Base-by-base conservation (phyloP, 2,113 vertebrate species). In the Xiphias gladius region DNA sequence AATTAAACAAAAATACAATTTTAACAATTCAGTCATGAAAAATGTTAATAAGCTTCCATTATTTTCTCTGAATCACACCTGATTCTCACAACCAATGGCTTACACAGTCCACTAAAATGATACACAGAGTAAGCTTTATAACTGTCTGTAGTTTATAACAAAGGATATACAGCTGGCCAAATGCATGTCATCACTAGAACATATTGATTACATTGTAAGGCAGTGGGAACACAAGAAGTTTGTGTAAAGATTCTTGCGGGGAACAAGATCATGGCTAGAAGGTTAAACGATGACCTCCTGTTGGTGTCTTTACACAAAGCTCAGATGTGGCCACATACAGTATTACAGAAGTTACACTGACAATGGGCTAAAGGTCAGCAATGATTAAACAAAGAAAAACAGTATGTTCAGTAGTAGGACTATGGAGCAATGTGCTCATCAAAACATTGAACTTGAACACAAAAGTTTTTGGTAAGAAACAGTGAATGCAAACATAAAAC, bases 31-130 rank as follows among this genome's bases (percentile, higher is more conserved):
- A 86, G 75, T 89, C 71, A 83, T 89, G 89, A 90, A 94, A 91
- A 93, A 90, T 80, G 84, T 79, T 55, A 82, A 88, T 85, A 80
- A 86, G 82, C 72, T 85, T 41, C 79, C 74, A 69, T 83, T 64
- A 65, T 91, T 86, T 82, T 80, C 73, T 86, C 84, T 41, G 78
- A 85, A 66, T 88, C 73, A 86, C 67, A 68, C 80, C 59, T 72
- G 86, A 80, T 95, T 95, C 94, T 95, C 94, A 96, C 95, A 96
- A 95, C 96, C 96, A 96, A 92, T 94, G 52, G 39, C 95, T 94
- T 95, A 67, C 95, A 97, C 95, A 96, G 93, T 95, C 96, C 96
- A 96, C 96, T 96, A 73, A 81, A 71, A 83, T 71, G 95, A 95
- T 95, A 96, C 92, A 95, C 96, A 96, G 24, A 86, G 12, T 95